phyloP scores from a whole-genome alignment of 2,888 invertebrate genomes.

The Apantesis nais region DNA sequence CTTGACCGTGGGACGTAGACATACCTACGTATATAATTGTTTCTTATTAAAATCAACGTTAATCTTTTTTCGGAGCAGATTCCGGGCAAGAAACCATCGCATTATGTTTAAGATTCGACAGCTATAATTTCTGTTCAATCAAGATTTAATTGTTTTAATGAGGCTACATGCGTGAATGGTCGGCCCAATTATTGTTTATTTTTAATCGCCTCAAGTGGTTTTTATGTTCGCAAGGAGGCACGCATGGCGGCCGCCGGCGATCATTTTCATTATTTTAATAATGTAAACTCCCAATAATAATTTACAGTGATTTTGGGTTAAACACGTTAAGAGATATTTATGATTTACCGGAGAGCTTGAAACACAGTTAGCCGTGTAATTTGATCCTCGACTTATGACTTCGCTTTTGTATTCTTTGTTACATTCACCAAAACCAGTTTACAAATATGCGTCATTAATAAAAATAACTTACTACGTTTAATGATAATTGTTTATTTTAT shows the following conservation, averaged over 20 bases:
- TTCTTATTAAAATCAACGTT: slow-evolving; percentile 85
- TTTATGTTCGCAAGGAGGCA: slow-evolving; percentile 83
- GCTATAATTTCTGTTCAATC: slow-evolving; percentile 86
- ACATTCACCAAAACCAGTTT: slow-evolving; percentile 32
- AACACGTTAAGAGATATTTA: slow-evolving; percentile 84
- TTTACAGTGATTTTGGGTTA: slow-evolving; percentile 85
- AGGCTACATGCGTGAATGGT: slow-evolving; percentile 85
- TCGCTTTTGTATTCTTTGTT: slow-evolving; percentile 60
- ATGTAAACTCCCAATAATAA: slow-evolving; percentile 86
- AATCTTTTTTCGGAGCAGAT: slow-evolving; percentile 84
- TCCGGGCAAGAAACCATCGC: slow-evolving; percentile 79
- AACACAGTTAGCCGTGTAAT: slow-evolving; percentile 74
- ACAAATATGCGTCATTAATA: slow-evolving; percentile 17
- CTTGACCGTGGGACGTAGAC: slow-evolving; percentile 80
- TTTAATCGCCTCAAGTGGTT: slow-evolving; percentile 85
- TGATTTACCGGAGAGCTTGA: slow-evolving; percentile 73
- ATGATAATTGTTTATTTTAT: slow-evolving; percentile 15
- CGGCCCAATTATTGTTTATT: slow-evolving; percentile 86
- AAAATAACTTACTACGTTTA: slow-evolving; percentile 17
- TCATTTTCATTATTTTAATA: slow-evolving; percentile 86
- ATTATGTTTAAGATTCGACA: slow-evolving; percentile 85
- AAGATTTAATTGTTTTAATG: slow-evolving; percentile 87
- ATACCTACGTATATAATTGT: slow-evolving; percentile 81
- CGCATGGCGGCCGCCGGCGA: slow-evolving; percentile 81
- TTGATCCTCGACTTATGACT: slow-evolving; percentile 67